Base-by-base conservation (phyloP, 2,888 invertebrate species). In the Drosophila stalkeri region DNA sequence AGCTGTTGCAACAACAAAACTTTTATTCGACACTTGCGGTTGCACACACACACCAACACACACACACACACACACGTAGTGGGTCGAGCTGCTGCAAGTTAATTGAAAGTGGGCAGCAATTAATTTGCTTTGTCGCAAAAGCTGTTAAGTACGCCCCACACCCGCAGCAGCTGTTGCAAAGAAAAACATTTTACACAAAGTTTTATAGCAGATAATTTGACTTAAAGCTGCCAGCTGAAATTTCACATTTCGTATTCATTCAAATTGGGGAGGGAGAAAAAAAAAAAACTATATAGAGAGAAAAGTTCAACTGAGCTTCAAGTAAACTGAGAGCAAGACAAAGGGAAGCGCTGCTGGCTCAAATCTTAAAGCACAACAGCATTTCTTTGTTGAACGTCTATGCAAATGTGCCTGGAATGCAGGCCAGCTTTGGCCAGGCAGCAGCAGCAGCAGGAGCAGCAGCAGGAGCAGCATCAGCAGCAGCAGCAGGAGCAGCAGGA, bases 41-140 rank as follows among this genome's bases (percentile, higher is more conserved):
- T 73, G 69, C 84, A 72, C 75, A 83, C 84, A 63, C 31, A 39
- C 54, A 27, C 52, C 20, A 20, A 35, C 8, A 14, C 20, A 27
- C 18, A 52, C 81, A 72, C 70, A 77, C 33, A 37, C 14, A 14
- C 20, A 33, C 16, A 31, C 78, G 70, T 68, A 77, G 23, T 63
- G 59, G 68, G 61, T 37, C 27, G 23, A 18, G 35, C 33, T 39
- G 55, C 71, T 65, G 66, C 57, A 75, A 90, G 89, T 86, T 90
- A 88, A 86, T 90, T 90, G 85, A 86, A 90, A 88, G 65, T 75
- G 85, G 86, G 75, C 78, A 85, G 90, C 84, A 89, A 86, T 86
- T 86, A 86, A 86, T 90, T 86, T 89, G 84, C 90, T 86, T 86
- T 86, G 89, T 89, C 80, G 76, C 79, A 88, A 82, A 85, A 90